phyloP scores from a whole-genome alignment of 2,113 vertebrate species.

The Hydrolagus affinis region DNA sequence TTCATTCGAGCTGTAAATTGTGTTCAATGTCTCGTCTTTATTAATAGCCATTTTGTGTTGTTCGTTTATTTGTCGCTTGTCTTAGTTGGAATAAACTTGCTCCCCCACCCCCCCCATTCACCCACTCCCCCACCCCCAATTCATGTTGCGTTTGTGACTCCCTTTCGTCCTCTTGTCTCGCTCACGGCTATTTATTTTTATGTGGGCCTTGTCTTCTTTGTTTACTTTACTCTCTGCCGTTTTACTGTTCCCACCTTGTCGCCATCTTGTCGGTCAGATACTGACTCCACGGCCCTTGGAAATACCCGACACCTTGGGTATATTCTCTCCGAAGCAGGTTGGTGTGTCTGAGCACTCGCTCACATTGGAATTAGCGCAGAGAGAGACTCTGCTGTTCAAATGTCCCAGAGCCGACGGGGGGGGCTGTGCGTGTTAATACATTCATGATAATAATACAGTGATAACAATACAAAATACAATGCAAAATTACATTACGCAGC shows the following conservation, averaged over 20 bases:
- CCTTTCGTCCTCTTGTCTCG: constrained; percentile 35
- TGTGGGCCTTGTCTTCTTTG: constrained; percentile 33
- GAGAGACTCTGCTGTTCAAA: background rate
- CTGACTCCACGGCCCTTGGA: no score
- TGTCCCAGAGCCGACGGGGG: background rate
- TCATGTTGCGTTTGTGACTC: constrained; percentile 19
- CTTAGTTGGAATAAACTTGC: no score
- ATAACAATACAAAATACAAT: no score
- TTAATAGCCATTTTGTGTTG: background rate
- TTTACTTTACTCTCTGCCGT: constrained; percentile 37
- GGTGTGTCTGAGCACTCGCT: no score
- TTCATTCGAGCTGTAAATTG: constrained; percentile 8
- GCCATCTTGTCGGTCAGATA: constrained; percentile 60
- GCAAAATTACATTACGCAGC: no score
- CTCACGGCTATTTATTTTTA: constrained; percentile 34
- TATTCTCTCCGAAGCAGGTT: constrained; percentile 87
- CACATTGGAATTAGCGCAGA: no score
- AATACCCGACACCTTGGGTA: constrained; percentile 83
- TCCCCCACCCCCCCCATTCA: background rate
- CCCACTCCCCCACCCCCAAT: background rate
- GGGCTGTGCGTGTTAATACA: no score
- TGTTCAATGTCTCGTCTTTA: background rate
- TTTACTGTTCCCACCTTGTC: constrained; percentile 41
- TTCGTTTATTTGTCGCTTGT: background rate
- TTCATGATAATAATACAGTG: no score